Evolutionary conservation across 1,140 invertebrate genomes (phyloP).

Genomic region (roundworm (Caenorhabditis elegans)): WBcel235 BX284605.5:14544501-14545000

Average conservation of each 20-base stretch:
- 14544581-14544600: not conserved
- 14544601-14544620: constrained; percentile 11
- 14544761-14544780: no score
- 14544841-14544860: not conserved
- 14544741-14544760: no score
- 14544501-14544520: not conserved
- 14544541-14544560: not conserved
- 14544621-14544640: constrained; percentile 9
- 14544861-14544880: not conserved
- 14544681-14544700: not conserved
- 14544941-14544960: not conserved
- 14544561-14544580: constrained; percentile 7
- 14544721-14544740: no score
- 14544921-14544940: not conserved
- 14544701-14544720: not conserved
- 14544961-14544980: not conserved
- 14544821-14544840: not conserved
- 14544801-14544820: no score
- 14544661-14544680: not conserved
- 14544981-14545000: not conserved
- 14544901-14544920: not conserved
- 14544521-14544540: not conserved
- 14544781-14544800: no score
- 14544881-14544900: not conserved
- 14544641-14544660: not conserved